Base-by-base conservation (phyloP, 2,113 vertebrate genomes). In the Prunella himalayana region DNA sequence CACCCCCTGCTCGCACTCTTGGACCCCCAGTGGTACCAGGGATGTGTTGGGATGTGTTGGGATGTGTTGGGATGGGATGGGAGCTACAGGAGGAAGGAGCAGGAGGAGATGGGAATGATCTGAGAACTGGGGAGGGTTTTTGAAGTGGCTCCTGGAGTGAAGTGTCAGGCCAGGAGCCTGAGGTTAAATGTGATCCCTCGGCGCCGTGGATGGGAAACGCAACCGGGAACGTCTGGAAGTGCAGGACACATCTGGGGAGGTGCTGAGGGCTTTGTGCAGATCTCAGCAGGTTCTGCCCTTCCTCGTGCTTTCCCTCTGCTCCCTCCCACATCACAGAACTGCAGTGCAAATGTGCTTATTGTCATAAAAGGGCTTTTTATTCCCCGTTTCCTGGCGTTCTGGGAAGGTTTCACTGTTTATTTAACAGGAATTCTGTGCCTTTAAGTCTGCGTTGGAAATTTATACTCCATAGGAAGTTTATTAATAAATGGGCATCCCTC, bases 21-120 rank as follows among this genome's bases (percentile, higher is more conserved):
- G 59, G 53, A 54, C 3, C 11, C 1, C 0, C 3, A 23, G 25
- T 0, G 22, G 17, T 11, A 3, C 68, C n/a, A 1, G 0, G 0
- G 17, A 1, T 23, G 41, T 5, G 35, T 4, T 10, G 37, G 51
- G 66, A 30, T 19, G 30, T 23, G 86, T 68, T 21, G 28, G 25
- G 86, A 72, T 30, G 31, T 21, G 72, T 78, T 21, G 47, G 30
- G 15, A 14, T 44, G 31, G 28, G 86, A 53, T 42, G 33, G 21
- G 75, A 83, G 13, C 16, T 0, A 0, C 19, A 28, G 71, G 22
- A 4, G 25, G 17, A 24, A 33, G n/a, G 10, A 53, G 45, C 1
- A 42, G 28, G 35, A 76, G 41, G 65, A 35, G 66, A 30, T 15
- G 54, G 23, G 72, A 65, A n/a, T 4, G 71, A 10, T n/a, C 23